These are phyloP conservation scores for Trogon surrucura DNA, from an alignment of 2,113 vertebrate species.

Conservation along the genomic window DNA sequence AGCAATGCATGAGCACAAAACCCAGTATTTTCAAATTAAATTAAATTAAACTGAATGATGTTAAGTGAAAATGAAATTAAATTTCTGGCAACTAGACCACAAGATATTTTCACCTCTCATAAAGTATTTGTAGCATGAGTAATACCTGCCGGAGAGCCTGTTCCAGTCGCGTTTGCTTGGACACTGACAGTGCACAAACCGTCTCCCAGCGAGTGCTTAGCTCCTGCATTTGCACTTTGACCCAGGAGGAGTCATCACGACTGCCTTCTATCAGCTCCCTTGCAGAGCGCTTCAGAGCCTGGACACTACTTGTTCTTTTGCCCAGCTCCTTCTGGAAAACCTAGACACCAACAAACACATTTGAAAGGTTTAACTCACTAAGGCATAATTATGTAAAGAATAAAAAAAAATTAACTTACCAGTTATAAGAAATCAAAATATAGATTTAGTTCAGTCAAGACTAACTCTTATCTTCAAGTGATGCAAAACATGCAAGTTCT, in stretches of 20 bases:
- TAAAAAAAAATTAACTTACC: background rate
- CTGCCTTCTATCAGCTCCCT: slow-evolving; percentile 91
- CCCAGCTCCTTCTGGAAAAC: slow-evolving; percentile 97
- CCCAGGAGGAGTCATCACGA: slow-evolving; percentile 94
- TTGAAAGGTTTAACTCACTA: background rate
- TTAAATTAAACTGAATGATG: background rate
- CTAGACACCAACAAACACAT: slow-evolving; percentile 66
- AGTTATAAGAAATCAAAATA: background rate
- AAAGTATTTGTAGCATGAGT: background rate
- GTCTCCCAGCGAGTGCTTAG: slow-evolving; percentile 95
- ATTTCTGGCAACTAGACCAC: background rate
- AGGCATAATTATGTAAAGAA: background rate
- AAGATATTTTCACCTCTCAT: background rate
- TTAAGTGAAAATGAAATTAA: background rate
- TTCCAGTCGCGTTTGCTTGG: slow-evolving; percentile 93
- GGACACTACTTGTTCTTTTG: slow-evolving; percentile 91
- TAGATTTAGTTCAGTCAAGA: background rate
- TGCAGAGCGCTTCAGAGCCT: slow-evolving; percentile 94
- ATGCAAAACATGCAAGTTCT: background rate
- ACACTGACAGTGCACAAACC: slow-evolving; percentile 92
- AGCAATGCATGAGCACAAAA: background rate
- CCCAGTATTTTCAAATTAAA: background rate
- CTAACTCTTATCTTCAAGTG: background rate
- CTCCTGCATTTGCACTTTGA: slow-evolving; percentile 98
- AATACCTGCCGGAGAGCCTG: slow-evolving; percentile 89